Conservation (phyloP, 2,888 invertebrate genomes). For the Lacanobia oleracea region DNA sequence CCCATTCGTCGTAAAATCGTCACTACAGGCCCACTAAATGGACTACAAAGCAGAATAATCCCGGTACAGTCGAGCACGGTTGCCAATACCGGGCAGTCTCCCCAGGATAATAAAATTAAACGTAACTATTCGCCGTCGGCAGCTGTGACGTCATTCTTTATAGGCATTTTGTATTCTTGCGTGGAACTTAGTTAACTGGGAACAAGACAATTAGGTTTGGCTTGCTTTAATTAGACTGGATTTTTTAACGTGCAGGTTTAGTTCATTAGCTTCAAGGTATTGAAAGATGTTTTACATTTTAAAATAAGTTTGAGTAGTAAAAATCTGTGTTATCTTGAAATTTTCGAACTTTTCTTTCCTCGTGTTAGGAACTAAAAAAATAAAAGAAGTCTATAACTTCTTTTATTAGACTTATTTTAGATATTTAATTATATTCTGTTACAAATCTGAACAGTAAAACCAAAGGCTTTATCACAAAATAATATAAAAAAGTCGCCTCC, state of each 20-base stretch:
- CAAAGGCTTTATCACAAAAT: no score
- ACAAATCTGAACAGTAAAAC: no score
- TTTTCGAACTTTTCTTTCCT: no score
- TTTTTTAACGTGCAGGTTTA: conserved; percentile 27
- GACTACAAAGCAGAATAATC: conserved; percentile 58
- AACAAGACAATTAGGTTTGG: conserved; percentile 50
- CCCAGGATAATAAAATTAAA: conserved; percentile 65
- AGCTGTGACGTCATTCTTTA: conserved; percentile 57
- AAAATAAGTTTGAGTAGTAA: neutral
- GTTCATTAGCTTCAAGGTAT: conserved; percentile 21
- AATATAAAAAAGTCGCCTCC: no score
- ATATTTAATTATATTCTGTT: no score
- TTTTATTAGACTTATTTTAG: no score
- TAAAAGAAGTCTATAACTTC: no score
- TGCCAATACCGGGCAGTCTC: conserved; percentile 61
- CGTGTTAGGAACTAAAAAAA: neutral
- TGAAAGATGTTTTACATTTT: conserved; percentile 5
- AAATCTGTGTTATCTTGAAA: no score
- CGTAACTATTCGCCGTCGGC: conserved; percentile 54
- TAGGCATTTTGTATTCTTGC: conserved; percentile 60
- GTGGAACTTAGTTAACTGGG: conserved; percentile 52
- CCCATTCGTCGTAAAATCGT: conserved; percentile 36
- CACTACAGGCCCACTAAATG: conserved; percentile 49
- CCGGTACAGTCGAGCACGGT: conserved; percentile 38
- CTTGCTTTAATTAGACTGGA: conserved; percentile 45